These are phyloP conservation scores for Ammodytes dubius DNA, from an alignment of 2,113 vertebrate genomes.

Conservation along the genomic window DNA sequence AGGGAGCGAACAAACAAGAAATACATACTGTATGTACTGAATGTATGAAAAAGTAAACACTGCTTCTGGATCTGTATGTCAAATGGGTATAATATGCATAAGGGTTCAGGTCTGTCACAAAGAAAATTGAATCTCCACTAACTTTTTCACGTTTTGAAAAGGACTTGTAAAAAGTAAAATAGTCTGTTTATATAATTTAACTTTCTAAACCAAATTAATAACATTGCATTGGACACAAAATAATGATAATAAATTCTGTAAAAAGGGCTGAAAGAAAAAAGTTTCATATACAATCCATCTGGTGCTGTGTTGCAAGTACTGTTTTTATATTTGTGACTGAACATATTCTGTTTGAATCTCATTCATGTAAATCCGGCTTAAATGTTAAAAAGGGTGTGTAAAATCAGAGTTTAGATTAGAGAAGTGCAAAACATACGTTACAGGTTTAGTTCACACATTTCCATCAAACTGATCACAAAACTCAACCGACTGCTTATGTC, in stretches of 20 bases:
- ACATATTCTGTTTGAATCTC: background rate
- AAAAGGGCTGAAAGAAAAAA: background rate
- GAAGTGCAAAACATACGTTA: background rate
- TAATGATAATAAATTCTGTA: background rate
- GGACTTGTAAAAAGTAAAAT: background rate
- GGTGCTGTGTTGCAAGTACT: background rate
- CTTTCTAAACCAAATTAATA: background rate
- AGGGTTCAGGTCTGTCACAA: background rate
- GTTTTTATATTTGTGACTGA: background rate
- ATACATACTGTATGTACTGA: background rate
- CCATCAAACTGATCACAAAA: background rate
- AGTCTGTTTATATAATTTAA: background rate
- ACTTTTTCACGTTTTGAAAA: background rate
- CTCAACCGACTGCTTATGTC: background rate
- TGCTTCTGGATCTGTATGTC: background rate
- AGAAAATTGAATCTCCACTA: background rate
- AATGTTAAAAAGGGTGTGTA: background rate
- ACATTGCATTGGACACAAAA: background rate
- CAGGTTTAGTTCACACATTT: background rate
- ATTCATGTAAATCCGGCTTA: background rate
- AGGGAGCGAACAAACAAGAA: conserved; percentile 13
- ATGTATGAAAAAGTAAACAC: background rate
- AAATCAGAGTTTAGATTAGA: background rate
- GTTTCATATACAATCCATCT: background rate
- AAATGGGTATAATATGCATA: background rate